A percentile compares a stretch with the other conserved stretches of the same genome.
Evolutionary conservation across 2,888 invertebrate species (phyloP).

Genomic region (Myopa testacea): DNA sequence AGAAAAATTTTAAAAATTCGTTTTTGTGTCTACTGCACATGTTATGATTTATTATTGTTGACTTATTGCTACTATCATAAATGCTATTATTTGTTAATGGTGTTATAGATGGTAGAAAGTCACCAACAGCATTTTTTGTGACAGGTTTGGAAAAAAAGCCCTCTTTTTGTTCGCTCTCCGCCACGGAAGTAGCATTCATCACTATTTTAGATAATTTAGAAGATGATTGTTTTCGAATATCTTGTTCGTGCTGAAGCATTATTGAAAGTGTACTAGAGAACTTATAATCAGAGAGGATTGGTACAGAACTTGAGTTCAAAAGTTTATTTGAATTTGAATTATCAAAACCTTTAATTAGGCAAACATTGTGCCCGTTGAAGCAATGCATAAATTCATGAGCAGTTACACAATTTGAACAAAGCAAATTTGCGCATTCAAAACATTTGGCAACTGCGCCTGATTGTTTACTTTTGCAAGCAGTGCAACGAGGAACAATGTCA

Average conservation of each 20-base stretch:
- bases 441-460: conserved; percentile 95
- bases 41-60: conserved; percentile 39
- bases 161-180: conserved; percentile 35
- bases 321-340: conserved; percentile 26
- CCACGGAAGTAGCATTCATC: conserved; percentile 46
- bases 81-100: conserved; percentile 37
- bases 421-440: conserved; percentile 94
- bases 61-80: conserved; percentile 40
- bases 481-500: conserved; percentile 78
- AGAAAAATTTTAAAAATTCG: conserved; percentile 92
- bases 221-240: conserved; percentile 53
- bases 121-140: conserved; percentile 41
- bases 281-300: conserved; percentile 54
- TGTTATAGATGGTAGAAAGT: conserved; percentile 25
- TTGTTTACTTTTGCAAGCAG: conserved; percentile 96
- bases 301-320: neutral
- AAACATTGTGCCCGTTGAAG: conserved; percentile 95
- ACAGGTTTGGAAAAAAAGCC: conserved; percentile 48
- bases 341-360: conserved; percentile 68
- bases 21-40: conserved; percentile 90
- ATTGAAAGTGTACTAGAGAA: conserved; percentile 63
- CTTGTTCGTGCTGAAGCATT: conserved; percentile 60
- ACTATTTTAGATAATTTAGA: conserved; percentile 65
- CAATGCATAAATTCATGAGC: conserved; percentile 99
- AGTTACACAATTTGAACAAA: conserved; percentile 98